These are phyloP conservation scores for Geothlypis trichas DNA, from an alignment of 2,113 vertebrate species.

Conservation along the genomic window DNA sequence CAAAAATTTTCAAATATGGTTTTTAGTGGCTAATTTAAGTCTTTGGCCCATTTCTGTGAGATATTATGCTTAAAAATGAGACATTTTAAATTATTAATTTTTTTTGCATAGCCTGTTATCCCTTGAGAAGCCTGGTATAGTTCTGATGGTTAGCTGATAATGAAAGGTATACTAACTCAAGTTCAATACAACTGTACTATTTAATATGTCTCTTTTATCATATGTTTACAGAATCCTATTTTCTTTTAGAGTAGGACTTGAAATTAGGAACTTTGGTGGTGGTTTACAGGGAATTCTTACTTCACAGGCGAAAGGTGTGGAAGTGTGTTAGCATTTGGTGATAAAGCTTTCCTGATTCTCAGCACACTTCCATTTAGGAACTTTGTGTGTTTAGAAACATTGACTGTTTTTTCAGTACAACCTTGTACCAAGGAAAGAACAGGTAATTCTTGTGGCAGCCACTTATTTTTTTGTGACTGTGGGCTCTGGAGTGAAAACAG, in stretches of 20 bases:
- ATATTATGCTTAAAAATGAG: not conserved
- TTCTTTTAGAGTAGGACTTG: not conserved
- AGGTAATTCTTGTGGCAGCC: not conserved
- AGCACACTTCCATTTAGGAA: not conserved
- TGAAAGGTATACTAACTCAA: not conserved
- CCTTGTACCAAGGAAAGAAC: not conserved
- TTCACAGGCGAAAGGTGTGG: rapidly evolving
- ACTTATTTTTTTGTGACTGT: not conserved
- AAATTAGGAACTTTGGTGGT: not conserved
- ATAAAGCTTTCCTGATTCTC: not conserved
- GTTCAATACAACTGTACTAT: not conserved
- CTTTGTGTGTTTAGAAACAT: not conserved
- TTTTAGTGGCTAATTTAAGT: not conserved
- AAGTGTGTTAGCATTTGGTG: not conserved
- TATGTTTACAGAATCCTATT: not conserved
- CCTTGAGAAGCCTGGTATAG: not conserved
- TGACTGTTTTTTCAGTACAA: not conserved
- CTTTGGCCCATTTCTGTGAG: not conserved
- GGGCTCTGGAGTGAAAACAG: not conserved
- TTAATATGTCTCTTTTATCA: not conserved
- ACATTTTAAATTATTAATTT: not conserved
- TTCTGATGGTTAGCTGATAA: not conserved
- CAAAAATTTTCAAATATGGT: not conserved
- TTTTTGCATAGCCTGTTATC: not conserved
- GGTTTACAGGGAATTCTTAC: not conserved